Conservation (phyloP, 2,113 vertebrate genomes). For the Meriones unguiculatus region DNA sequence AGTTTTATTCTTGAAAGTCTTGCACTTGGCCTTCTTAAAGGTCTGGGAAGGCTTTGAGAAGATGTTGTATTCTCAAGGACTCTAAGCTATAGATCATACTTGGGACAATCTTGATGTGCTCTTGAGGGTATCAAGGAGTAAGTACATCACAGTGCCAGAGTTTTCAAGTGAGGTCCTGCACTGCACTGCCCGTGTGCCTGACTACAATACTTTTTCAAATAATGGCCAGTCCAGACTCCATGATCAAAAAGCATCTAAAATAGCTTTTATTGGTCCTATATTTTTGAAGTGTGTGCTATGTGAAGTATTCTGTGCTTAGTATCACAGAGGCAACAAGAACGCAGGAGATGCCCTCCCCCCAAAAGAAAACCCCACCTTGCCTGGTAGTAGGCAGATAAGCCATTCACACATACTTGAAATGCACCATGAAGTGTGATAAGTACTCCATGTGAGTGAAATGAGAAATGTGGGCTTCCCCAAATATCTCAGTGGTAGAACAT, state of each 20-base stretch:
- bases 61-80: constrained; percentile 16
- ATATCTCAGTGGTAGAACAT: neutral
- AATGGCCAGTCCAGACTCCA: constrained; percentile 28
- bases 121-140: constrained; percentile 31
- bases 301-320: neutral
- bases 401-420: neutral
- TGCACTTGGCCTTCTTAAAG: constrained; percentile 65
- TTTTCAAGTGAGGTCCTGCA: constrained; percentile 58
- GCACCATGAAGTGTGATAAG: neutral
- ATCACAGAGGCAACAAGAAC: neutral
- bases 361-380: neutral
- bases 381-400: constrained; percentile 29
- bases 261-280: neutral
- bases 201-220: constrained; percentile 58
- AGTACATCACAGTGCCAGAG: constrained; percentile 30
- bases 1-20: constrained; percentile 50
- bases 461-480: neutral
- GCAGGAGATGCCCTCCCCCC: neutral
- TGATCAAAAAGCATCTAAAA: constrained; percentile 71
- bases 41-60: constrained; percentile 53
- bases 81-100: constrained; percentile 34
- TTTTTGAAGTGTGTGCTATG: constrained; percentile 25
- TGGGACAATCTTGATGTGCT: constrained; percentile 61
- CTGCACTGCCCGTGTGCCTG: neutral
- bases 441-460: neutral